Base-by-base conservation (phyloP, 2,888 invertebrate genomes). In the Teleogryllus oceanicus region DNA sequence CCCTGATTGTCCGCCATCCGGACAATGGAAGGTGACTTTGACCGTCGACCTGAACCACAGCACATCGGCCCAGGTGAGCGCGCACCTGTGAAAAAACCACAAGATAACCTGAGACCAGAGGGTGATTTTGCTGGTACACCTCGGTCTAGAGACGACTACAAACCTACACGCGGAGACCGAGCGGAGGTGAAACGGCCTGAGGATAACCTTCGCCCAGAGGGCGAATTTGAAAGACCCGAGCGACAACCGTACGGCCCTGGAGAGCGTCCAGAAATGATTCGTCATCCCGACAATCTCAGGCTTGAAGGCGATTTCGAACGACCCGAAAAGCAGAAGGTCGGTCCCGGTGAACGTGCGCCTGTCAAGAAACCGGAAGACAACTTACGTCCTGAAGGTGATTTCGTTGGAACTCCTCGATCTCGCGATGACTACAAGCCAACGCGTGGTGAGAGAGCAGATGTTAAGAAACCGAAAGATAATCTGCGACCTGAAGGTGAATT, bases 121-220 rank as follows among this genome's bases (percentile, higher is more conserved):
- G 84, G 87, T 83, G 88, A 88, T 50, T 85, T 86, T 80, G 84
- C 83, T 50, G 79, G 82, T 11, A 81, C 82, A 2, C 79, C 81
- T 79, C 13, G 80, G 78, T 50, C n/a, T 20, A 74, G 24, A 49
- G 82, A 82, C 12, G 81, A 92, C 84, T 91, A 90, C 83, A 89
- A 87, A 82, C 88, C 90, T n/a, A 89, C 90, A 2, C 88, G 87
- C 20, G 81, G 81, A n/a, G 81, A 83, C 75, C 62, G 83, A 21
- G 82, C 83, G 2, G 78, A 83, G 78, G 81, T 83, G 79, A 83
- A 79, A 51, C 84, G 83, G 79, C 84, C 83, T 77, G 83, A 82
- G 50, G 84, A 85, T 82, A 92, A 92, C 84, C 84, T 92, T 1
- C 87, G 85, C 79, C 89, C 90, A 0, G 91, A 90, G 84, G 90